Percentiles rank a stretch among this genome's conserved stretches.
These are phyloP conservation scores for Brienomyrus longianalis DNA, from an alignment of 2,113 vertebrate genomes.

Conservation along the genomic window DNA sequence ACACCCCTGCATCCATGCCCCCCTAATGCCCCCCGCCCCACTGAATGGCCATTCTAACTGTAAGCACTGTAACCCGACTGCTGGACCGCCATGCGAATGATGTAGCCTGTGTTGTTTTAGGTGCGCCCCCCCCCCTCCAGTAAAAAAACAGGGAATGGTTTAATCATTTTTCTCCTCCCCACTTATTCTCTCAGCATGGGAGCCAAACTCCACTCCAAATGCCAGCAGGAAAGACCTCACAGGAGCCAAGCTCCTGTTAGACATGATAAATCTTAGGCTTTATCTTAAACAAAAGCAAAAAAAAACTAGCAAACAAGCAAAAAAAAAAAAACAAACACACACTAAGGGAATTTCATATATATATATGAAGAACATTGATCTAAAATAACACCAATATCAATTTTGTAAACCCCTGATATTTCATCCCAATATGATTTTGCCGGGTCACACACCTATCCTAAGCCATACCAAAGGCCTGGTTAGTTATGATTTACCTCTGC, in stretches of 20 bases:
- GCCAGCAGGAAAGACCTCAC: constrained; percentile 56
- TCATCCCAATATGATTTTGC: not conserved
- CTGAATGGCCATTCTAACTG: constrained; percentile 58
- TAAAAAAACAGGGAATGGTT: constrained; percentile 43
- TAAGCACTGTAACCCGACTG: constrained; percentile 65
- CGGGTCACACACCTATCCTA: not conserved
- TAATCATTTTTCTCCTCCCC: constrained; percentile 64
- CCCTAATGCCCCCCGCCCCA: constrained; percentile 47
- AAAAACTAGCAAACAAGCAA: not conserved
- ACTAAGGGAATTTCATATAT: not conserved
- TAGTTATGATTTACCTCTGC: not conserved
- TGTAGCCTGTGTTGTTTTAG: constrained; percentile 66
- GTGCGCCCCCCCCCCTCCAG: constrained; percentile 30
- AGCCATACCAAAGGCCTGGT: not conserved
- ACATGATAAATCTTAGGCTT: not conserved
- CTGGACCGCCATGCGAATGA: constrained; percentile 67
- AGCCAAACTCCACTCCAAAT: constrained; percentile 55
- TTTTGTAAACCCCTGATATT: not conserved
- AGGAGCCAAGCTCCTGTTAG: constrained; percentile 27
- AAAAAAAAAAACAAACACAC: no score
- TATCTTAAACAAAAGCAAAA: not conserved
- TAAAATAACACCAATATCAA: not conserved
- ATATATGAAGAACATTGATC: not conserved
- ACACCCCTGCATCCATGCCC: constrained; percentile 69
- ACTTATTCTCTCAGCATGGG: constrained; percentile 72